Evolutionary conservation across 92 coral and sea anemone species (phyloP).

Genomic region (Siderastrea radians): DNA sequence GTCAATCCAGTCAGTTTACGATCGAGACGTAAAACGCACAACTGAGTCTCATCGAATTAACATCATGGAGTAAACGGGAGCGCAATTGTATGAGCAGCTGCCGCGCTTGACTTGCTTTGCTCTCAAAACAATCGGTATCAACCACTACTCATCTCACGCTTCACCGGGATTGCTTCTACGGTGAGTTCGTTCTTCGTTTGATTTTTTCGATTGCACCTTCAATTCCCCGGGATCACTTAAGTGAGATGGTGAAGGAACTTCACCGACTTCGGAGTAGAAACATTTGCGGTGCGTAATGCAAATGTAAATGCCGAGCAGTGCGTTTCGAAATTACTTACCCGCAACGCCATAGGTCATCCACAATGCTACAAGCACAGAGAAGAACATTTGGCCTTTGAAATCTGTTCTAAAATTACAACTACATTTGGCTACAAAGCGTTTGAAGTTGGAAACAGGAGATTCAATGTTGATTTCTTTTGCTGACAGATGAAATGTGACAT

Average conservation of each 20-base stretch:
- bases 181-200: not conserved
- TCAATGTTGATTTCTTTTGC: slow-evolving; percentile 57
- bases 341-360: slow-evolving; percentile 47
- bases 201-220: slow-evolving; percentile 13
- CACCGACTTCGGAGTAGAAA: slow-evolving; percentile 19
- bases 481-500: slow-evolving; percentile 65
- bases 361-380: slow-evolving; percentile 51
- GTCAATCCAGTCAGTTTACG: slow-evolving; percentile 39
- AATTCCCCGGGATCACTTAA: slow-evolving; percentile 22
- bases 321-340: slow-evolving; percentile 51
- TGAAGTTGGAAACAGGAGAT: slow-evolving; percentile 40
- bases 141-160: slow-evolving; percentile 35
- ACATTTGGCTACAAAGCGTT: slow-evolving; percentile 39
- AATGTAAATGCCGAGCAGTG: slow-evolving; percentile 26
- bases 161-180: slow-evolving; percentile 40
- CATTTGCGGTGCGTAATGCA: slow-evolving; percentile 39
- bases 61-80: slow-evolving; percentile 30
- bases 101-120: slow-evolving; percentile 55
- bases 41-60: slow-evolving; percentile 42
- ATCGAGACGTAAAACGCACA: slow-evolving; percentile 46
- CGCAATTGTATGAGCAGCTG: slow-evolving; percentile 61
- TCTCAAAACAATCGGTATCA: slow-evolving; percentile 39
- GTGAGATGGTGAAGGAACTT: slow-evolving; percentile 16
- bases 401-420: slow-evolving; percentile 52
- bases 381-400: slow-evolving; percentile 53